phyloP scores from a whole-genome alignment of 2,888 invertebrate genomes.

The Lasioglossum villosulum region DNA sequence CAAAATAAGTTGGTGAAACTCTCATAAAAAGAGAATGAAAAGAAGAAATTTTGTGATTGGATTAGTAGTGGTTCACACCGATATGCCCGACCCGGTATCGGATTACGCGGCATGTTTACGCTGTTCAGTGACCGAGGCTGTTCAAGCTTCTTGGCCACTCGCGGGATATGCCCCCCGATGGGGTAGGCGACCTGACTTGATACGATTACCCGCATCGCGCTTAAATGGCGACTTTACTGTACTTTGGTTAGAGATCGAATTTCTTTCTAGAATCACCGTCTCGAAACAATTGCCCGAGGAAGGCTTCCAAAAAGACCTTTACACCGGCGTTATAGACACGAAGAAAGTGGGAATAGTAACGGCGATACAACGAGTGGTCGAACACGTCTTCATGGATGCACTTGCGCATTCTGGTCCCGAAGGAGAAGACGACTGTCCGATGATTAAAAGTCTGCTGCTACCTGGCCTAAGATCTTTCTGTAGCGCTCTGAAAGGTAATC shows the following conservation, averaged over 20 bases:
- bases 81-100: too few species aligned
- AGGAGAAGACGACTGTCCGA: constrained; percentile 93
- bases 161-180: too few species aligned
- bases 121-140: too few species aligned
- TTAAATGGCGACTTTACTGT: too few species aligned
- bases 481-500: constrained; percentile 92
- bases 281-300: constrained; percentile 95
- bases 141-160: too few species aligned
- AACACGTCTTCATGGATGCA: constrained; percentile 96
- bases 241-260: not conserved
- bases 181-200: too few species aligned
- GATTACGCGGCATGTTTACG: too few species aligned
- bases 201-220: too few species aligned
- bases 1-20: too few species aligned
- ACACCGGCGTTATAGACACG: constrained; percentile 93
- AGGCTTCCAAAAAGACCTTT: constrained; percentile 94
- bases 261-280: constrained; percentile 87
- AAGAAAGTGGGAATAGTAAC: constrained; percentile 92
- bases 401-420: constrained; percentile 92
- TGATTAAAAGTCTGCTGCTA: constrained; percentile 93
- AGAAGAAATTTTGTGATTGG: too few species aligned
- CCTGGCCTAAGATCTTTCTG: constrained; percentile 94
- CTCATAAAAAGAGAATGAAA: too few species aligned
- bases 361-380: constrained; percentile 94
- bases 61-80: too few species aligned